Percentiles rank a stretch among this genome's conserved stretches.
These are phyloP conservation scores for Oophaga pumilio DNA, from an alignment of 2,113 vertebrate genomes.

Conservation along the genomic window DNA sequence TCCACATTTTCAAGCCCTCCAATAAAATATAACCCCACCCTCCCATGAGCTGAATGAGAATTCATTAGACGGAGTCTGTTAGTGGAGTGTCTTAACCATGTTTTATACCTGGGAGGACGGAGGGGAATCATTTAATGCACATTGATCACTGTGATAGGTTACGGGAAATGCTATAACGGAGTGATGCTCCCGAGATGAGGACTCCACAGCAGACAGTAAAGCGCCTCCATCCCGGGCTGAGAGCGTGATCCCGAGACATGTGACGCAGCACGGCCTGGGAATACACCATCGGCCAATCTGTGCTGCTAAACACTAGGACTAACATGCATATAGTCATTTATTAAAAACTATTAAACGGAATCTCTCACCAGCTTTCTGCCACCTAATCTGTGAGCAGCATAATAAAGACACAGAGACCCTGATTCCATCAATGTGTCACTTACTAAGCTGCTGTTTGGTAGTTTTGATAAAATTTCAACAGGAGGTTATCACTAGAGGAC, in stretches of 20 bases:
- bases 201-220: neutral
- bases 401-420: too few species aligned
- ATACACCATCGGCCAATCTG: neutral
- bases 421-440: too few species aligned
- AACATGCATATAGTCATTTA: neutral
- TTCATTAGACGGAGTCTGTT: constrained; percentile 45
- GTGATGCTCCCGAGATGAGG: neutral
- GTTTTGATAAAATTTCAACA: too few species aligned
- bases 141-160: constrained; percentile 20
- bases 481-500: too few species aligned
- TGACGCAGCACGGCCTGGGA: neutral
- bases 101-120: neutral
- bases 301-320: neutral
- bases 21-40: constrained; percentile 61
- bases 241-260: neutral
- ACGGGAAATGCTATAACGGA: constrained; percentile 9
- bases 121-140: constrained; percentile 1
- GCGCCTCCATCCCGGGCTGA: neutral
- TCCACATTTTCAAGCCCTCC: constrained; percentile 55
- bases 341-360: too few species aligned
- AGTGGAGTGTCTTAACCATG: neutral
- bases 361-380: too few species aligned
- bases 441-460: too few species aligned
- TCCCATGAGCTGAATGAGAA: constrained; percentile 58
- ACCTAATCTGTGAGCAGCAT: too few species aligned